Percentiles rank a stretch among this genome's conserved stretches.
phyloP scores from a whole-genome alignment of 2,888 invertebrate species.

The Watsonalla binaria region DNA sequence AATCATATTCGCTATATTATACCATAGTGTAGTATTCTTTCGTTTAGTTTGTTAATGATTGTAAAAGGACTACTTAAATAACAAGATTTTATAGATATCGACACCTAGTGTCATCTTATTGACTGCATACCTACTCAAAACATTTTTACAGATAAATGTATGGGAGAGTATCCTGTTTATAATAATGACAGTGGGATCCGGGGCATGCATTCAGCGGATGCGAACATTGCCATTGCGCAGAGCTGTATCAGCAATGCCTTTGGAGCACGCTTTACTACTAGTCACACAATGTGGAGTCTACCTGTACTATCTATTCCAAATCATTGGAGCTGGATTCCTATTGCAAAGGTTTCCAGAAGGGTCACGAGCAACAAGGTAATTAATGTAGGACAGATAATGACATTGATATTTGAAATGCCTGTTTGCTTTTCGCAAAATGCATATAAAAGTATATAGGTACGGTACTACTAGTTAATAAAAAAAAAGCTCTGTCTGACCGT shows the following conservation, averaged over 20 bases:
- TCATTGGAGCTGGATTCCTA: conserved; percentile 84
- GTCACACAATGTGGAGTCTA: conserved; percentile 90
- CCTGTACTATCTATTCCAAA: conserved; percentile 86
- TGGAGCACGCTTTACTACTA: conserved; percentile 86
- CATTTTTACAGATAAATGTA: conserved; percentile 71
- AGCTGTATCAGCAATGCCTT: conserved; percentile 54
- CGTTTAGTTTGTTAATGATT: not conserved
- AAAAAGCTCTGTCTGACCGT: no score
- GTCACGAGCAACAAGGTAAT: conserved; percentile 58
- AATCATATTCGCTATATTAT: not conserved
- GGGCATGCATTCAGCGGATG: conserved; percentile 64
- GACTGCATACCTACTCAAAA: no score
- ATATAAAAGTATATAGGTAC: no score
- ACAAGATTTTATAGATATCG: no score
- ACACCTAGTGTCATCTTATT: no score
- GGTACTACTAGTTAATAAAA: no score
- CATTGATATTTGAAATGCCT: no score
- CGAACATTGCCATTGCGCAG: conserved; percentile 53
- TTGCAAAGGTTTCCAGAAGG: conserved; percentile 56
- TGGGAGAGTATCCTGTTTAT: conserved; percentile 71
- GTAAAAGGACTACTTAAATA: no score
- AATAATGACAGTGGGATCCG: conserved; percentile 62
- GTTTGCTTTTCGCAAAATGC: no score
- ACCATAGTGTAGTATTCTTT: not conserved
- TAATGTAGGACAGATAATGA: not conserved